Conservation (phyloP, 1,140 invertebrate species). For the roundworm (Caenorhabditis elegans) region DNA sequence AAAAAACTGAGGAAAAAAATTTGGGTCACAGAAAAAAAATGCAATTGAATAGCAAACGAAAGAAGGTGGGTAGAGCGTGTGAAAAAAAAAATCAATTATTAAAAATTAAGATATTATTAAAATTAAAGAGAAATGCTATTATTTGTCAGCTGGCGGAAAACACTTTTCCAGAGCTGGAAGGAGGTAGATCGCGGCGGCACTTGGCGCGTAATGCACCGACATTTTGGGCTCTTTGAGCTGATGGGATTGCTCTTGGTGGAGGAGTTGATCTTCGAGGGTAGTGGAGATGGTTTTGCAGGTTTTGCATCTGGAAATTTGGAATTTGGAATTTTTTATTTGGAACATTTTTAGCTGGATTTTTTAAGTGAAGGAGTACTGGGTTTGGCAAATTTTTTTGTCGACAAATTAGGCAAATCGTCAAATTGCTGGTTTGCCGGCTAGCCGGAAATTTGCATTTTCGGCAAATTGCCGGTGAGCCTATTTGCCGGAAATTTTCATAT, state of each 20-base stretch:
- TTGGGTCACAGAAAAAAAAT: neutral
- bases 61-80: neutral
- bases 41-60: too few species aligned
- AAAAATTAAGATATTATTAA: too few species aligned
- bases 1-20: too few species aligned
- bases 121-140: neutral
- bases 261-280: constrained; percentile 14
- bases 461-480: too few species aligned
- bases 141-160: neutral
- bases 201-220: constrained; percentile 3
- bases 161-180: constrained; percentile 9
- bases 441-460: too few species aligned
- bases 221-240: neutral
- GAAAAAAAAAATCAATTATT: neutral
- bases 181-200: neutral
- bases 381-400: too few species aligned
- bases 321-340: neutral
- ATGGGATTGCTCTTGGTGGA: constrained; percentile 16
- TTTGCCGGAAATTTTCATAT: too few species aligned
- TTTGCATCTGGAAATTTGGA: constrained; percentile 36
- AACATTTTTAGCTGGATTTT: neutral
- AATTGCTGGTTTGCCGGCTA: too few species aligned
- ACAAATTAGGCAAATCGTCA: too few species aligned
- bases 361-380: too few species aligned
- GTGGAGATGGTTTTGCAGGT: constrained; percentile 39